These are phyloP conservation scores for Nasua narica DNA, from an alignment of 2,797 vertebrate species.

Conservation along the genomic window DNA sequence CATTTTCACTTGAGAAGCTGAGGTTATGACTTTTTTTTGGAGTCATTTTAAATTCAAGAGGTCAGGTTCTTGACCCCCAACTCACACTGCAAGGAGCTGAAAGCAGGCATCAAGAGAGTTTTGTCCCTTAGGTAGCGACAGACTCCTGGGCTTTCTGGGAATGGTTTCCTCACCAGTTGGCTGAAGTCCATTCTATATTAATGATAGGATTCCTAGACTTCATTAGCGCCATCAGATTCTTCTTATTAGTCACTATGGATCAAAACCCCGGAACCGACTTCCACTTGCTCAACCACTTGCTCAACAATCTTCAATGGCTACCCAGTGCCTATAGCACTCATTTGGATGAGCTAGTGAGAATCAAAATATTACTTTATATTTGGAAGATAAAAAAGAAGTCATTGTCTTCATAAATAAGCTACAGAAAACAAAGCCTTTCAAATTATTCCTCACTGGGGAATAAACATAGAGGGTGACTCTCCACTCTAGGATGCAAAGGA, in stretches of 20 bases:
- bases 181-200: no score
- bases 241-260: background rate
- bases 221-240: background rate
- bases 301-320: background rate
- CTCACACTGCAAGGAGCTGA: background rate
- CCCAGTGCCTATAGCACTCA: background rate
- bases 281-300: background rate
- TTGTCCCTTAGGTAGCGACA: background rate
- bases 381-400: background rate
- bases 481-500: background rate
- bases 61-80: background rate
- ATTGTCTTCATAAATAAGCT: background rate
- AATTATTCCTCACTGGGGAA: background rate
- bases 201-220: background rate
- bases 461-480: background rate
- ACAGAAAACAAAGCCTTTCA: background rate
- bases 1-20: background rate
- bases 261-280: background rate
- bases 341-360: background rate
- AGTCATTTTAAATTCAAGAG: background rate
- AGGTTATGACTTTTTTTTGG: background rate
- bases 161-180: accelerated
- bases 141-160: background rate
- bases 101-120: background rate
- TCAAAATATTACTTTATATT: background rate